Percentiles rank a stretch among this genome's conserved stretches.
Evolutionary conservation across 2,113 vertebrate species (phyloP).

Genomic region (Chiloscyllium plagiosum): DNA sequence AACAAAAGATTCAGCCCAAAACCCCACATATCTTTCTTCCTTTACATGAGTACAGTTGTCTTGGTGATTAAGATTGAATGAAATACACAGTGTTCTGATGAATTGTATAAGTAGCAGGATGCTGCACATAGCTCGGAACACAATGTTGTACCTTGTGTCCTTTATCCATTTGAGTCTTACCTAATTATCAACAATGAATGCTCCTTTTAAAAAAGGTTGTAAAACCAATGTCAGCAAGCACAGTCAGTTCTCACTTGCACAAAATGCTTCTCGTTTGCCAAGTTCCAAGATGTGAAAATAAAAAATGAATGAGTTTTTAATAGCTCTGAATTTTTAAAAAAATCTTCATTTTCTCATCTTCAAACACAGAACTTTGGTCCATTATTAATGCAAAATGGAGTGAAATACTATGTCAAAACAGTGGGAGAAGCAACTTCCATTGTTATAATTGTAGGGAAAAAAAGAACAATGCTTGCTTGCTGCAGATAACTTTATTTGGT

Average conservation of each 20-base stretch:
- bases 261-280: background rate
- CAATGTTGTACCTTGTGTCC: background rate
- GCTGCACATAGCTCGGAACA: background rate
- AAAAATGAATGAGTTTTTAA: background rate
- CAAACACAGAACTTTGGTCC: background rate
- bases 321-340: background rate
- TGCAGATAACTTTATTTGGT: background rate
- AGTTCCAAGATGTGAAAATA: background rate
- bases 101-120: background rate
- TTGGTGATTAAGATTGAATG: background rate
- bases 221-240: background rate
- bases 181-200: background rate
- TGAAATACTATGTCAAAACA: background rate
- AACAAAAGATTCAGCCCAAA: no score
- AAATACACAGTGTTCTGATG: background rate
- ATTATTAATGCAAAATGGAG: background rate
- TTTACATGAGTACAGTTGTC: background rate
- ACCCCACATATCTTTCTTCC: background rate
- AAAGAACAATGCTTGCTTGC: background rate
- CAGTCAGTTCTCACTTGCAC: background rate
- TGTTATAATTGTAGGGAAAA: background rate
- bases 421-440: background rate
- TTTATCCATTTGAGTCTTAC: background rate
- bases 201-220: background rate
- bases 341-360: background rate